These are phyloP conservation scores for Leucania comma DNA, from an alignment of 2,888 invertebrate species.

Conservation along the genomic window DNA sequence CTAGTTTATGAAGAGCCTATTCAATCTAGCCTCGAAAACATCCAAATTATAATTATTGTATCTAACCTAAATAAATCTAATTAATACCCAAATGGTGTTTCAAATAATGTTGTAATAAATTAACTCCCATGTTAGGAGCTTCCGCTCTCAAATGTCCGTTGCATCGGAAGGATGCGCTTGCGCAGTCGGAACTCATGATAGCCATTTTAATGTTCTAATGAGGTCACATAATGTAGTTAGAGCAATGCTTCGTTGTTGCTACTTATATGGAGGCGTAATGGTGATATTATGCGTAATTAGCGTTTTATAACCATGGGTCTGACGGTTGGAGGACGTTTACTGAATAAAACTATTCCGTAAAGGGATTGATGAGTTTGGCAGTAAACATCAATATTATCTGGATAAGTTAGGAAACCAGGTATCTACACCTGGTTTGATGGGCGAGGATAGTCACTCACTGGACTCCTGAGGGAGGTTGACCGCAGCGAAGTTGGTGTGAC, in stretches of 20 bases:
- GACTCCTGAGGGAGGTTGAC: too few relatives aligned
- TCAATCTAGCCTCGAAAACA: too few relatives aligned
- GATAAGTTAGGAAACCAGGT: too few relatives aligned
- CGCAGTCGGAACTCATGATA: conserved; percentile 49
- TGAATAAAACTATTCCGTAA: conserved; percentile 1
- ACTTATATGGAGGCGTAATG: conserved; percentile 31
- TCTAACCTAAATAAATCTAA: background rate
- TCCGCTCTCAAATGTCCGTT: conserved; percentile 52
- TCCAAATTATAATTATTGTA: too few relatives aligned
- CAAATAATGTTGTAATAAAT: conserved; percentile 46
- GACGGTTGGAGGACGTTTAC: conserved; percentile 3
- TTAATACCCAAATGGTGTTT: conserved; percentile 9
- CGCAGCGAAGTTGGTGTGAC: too few relatives aligned
- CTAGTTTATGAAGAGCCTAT: too few relatives aligned
- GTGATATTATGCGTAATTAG: conserved; percentile 21
- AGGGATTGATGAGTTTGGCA: background rate
- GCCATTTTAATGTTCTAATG: conserved; percentile 49
- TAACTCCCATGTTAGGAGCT: conserved; percentile 30
- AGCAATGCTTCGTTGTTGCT: conserved; percentile 7
- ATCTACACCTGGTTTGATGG: too few relatives aligned
- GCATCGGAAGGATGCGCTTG: conserved; percentile 58
- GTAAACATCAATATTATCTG: background rate
- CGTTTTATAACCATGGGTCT: background rate
- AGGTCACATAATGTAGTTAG: conserved; percentile 51
- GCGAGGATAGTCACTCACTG: too few relatives aligned